Evolutionary conservation across 2,888 invertebrate species (phyloP).

Genomic region (Rotaria sp.): DNA sequence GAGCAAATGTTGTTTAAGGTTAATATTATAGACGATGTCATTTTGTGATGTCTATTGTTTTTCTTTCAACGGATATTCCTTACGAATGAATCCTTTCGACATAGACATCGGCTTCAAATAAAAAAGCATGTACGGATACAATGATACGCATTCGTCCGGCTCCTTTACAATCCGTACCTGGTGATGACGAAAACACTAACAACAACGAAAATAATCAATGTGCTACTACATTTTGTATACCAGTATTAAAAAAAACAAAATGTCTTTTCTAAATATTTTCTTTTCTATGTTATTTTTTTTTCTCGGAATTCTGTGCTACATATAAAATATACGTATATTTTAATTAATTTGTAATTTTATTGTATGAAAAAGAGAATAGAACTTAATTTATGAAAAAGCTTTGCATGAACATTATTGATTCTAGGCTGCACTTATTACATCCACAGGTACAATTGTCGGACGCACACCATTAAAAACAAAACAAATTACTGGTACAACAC

Average conservation of each 20-base stretch:
- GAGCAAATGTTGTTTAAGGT: no score
- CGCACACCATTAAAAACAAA: slow-evolving; percentile 16
- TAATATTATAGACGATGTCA: no score
- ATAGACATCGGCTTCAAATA: neutral
- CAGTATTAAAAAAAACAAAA: neutral
- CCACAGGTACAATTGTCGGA: neutral
- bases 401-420: neutral
- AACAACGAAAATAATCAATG: neutral
- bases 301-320: no score
- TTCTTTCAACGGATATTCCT: no score
- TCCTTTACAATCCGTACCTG: neutral
- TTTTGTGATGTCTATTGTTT: no score
- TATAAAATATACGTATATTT: no score
- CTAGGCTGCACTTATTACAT: no score
- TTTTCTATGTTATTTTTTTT: neutral
- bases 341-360: no score
- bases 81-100: no score
- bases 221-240: slow-evolving; percentile 16
- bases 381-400: no score
- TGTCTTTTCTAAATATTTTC: neutral
- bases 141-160: neutral
- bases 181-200: neutral
- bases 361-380: no score
- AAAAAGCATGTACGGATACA: neutral
- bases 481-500: neutral